Conservation (phyloP, 1,140 invertebrate genomes). For the Listronotus oregonensis region DNA sequence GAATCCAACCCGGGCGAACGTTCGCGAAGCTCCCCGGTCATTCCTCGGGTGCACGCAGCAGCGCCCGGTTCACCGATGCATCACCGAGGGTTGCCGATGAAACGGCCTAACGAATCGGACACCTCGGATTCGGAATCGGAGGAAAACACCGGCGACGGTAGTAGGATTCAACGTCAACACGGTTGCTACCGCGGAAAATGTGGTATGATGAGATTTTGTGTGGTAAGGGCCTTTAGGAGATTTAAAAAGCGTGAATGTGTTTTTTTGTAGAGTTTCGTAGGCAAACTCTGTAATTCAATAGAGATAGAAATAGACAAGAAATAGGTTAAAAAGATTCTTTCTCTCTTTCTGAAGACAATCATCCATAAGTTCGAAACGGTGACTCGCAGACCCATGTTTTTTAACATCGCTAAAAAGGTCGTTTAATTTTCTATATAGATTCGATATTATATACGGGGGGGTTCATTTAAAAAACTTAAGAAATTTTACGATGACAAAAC, state of each 20-base stretch:
- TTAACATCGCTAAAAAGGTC: too few species aligned
- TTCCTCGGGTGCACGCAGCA: conserved; percentile 6
- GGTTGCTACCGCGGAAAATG: conserved; percentile 20
- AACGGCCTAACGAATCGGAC: conserved; percentile 39
- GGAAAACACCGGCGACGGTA: conserved; percentile 51
- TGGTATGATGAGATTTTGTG: not conserved
- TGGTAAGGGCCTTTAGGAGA: conserved; percentile 7
- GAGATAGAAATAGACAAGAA: too few species aligned
- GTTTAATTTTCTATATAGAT: too few species aligned
- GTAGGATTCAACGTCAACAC: conserved; percentile 30
- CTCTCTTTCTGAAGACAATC: too few species aligned
- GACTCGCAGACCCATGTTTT: too few species aligned
- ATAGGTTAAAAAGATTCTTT: too few species aligned
- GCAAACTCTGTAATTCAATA: too few species aligned
- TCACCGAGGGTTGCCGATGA: conserved; percentile 30
- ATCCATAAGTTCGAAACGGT: too few species aligned
- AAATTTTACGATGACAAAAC: too few species aligned
- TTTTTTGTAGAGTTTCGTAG: too few species aligned
- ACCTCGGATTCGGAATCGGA: conserved; percentile 54
- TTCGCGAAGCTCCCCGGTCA: conserved; percentile 14
- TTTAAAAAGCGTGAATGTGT: conserved; percentile 32
- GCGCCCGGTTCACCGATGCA: not conserved
- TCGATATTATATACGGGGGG: too few species aligned
- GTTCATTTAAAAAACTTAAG: too few species aligned
- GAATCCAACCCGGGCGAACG: conserved; percentile 70